Base-by-base conservation (phyloP, 2,888 invertebrate species). In the Omphaloscelis lunosa region DNA sequence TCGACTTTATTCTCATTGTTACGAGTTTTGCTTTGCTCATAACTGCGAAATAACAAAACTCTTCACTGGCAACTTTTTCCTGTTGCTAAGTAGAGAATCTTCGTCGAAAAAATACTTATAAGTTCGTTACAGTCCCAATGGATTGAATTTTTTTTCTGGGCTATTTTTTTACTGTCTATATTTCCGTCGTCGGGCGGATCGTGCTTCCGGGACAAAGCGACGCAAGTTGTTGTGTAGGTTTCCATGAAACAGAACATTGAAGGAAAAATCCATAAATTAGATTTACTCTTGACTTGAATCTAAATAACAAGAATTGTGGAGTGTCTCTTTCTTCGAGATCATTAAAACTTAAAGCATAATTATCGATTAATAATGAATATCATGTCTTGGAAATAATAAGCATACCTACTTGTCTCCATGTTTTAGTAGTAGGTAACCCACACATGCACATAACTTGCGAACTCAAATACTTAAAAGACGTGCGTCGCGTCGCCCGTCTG, bases 81-180 rank as follows among this genome's bases (percentile, higher is more conserved):
- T 48, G 15, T 62, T 51, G 53, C 11, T 56, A 78, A 34, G 34
- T 34, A 34, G 53, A 68, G 4, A 80, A 72, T 58, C 34, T 61
- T 15, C 23, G 59, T 29, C 9, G 48, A 48, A 15, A 58, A 41
- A 41, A 41, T 63, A 65, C 27, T 59, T 77, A 61, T 78, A 74
- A 75, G n/a, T 72, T 75, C 65, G 56, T 82, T 75, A 65, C 27
- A 53, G 41, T 65, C 48, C 53, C 48, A 65, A 72, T 34, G 72
- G 68, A 61, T 68, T 12, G 2, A 39, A 6, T 20, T 65, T 61
- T 72, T 58, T 72, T 58, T 82, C 11, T 82, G 23, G 15, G 20
- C 48, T 56, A 53, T 73, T 58, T 8, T 20, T 48, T 72, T 58
- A 51, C 34, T 58, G n/a, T 62, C 34, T 12, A 17, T 63, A 1